These are phyloP conservation scores for Megaceryle torquata DNA, from an alignment of 2,113 vertebrate species.

Conservation along the genomic window DNA sequence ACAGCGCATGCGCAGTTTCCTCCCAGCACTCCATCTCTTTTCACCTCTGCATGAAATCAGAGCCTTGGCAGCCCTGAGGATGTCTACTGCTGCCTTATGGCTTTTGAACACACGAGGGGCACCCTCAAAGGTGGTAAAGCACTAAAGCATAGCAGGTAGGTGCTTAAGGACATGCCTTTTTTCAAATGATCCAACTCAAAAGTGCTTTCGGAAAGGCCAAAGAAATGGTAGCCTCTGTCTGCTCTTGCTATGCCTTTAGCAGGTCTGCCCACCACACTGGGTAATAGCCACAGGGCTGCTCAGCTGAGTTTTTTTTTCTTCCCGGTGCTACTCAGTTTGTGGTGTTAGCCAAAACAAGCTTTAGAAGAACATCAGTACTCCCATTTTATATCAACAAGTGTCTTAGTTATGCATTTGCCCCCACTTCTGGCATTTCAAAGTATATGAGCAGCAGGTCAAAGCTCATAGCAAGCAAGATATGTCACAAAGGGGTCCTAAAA, in stretches of 20 bases:
- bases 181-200: neutral
- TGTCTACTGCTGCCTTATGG: neutral
- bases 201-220: neutral
- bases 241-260: neutral
- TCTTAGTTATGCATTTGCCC: neutral
- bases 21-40: fast-evolving
- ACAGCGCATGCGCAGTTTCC: fast-evolving
- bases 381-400: neutral
- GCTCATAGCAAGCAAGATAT: neutral
- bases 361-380: neutral
- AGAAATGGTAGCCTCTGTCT: fast-evolving
- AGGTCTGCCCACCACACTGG: neutral
- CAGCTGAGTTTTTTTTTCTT: neutral
- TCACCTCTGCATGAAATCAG: fast-evolving
- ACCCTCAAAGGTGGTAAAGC: fast-evolving
- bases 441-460: neutral
- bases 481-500: too few relatives aligned
- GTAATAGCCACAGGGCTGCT: neutral
- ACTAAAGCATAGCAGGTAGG: fast-evolving
- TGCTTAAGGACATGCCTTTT: too few relatives aligned
- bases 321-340: fast-evolving
- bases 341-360: neutral
- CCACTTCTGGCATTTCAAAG: neutral
- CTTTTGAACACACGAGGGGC: fast-evolving
- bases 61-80: fast-evolving